These are phyloP conservation scores for Ptilodon capucinus DNA, from an alignment of 2,888 invertebrate genomes.

Conservation along the genomic window DNA sequence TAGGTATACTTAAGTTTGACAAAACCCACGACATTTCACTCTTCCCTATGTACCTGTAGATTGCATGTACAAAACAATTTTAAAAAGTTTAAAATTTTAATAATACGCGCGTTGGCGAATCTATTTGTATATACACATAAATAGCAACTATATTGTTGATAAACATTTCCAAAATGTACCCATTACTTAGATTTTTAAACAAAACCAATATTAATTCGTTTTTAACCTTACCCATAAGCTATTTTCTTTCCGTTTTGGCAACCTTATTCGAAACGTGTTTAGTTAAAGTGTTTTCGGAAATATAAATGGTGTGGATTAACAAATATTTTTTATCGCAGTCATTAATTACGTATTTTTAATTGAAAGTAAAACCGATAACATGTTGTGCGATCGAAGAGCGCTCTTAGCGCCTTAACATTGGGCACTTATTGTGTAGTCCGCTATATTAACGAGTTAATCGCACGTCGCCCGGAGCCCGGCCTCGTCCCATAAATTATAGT, in stretches of 20 bases:
- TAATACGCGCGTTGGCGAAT: too few species aligned
- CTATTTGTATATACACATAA: too few species aligned
- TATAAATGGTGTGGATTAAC: not conserved
- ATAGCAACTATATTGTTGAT: too few species aligned
- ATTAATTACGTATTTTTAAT: not conserved
- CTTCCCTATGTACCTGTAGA: too few species aligned
- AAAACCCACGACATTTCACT: too few species aligned
- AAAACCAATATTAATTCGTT: too few species aligned
- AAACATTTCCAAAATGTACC: too few species aligned
- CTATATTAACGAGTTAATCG: conserved; percentile 29
- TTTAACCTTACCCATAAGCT: too few species aligned
- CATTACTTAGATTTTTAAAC: too few species aligned
- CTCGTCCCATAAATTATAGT: conserved; percentile 36
- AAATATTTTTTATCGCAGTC: not conserved
- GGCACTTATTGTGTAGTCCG: conserved; percentile 24
- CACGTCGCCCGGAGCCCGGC: conserved; percentile 16
- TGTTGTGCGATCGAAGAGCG: conserved; percentile 4
- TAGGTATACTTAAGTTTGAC: too few species aligned
- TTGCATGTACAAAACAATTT: too few species aligned
- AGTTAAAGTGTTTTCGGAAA: not conserved
- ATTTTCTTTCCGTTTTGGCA: not conserved
- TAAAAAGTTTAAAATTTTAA: too few species aligned
- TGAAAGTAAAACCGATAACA: not conserved
- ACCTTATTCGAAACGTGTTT: not conserved
- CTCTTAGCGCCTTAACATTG: conserved; percentile 11